phyloP scores from a whole-genome alignment of 2,888 invertebrate species.

The Arrhopalites spinosus region DNA sequence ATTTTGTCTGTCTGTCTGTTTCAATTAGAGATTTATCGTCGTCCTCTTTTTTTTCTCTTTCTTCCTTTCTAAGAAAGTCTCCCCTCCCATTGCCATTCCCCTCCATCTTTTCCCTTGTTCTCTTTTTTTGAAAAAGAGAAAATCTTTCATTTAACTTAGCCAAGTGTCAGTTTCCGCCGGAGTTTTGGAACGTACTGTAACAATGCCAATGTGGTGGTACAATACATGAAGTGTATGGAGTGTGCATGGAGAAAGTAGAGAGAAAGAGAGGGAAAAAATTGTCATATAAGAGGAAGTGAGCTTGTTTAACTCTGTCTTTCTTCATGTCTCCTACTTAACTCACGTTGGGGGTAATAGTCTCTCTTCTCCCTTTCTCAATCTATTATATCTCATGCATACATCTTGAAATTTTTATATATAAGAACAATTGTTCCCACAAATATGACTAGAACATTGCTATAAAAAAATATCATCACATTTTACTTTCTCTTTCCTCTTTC shows the following conservation, averaged over 20 bases:
- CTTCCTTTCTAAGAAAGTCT: too few species aligned
- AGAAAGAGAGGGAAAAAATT: background rate
- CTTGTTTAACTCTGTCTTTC: background rate
- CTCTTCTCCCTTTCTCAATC: too few species aligned
- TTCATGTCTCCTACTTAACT: background rate
- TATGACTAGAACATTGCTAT: slow-evolving; percentile 19
- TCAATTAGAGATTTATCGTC: slow-evolving; percentile 36
- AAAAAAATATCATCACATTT: slow-evolving; percentile 25
- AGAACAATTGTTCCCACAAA: background rate
- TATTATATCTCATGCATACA: too few species aligned
- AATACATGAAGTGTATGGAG: background rate
- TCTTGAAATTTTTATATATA: too few species aligned
- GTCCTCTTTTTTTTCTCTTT: background rate
- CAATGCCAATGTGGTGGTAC: background rate
- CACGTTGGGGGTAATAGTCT: too few species aligned
- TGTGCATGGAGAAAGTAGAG: background rate
- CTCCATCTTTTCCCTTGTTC: slow-evolving; percentile 1
- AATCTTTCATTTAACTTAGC: slow-evolving; percentile 26
- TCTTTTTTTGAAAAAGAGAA: slow-evolving; percentile 5
- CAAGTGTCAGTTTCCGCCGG: slow-evolving; percentile 23
- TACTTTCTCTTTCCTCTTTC: too few species aligned
- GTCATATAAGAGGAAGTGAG: background rate
- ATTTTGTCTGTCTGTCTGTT: slow-evolving; percentile 34
- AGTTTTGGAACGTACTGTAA: background rate
- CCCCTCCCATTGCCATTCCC: background rate